phyloP scores from a whole-genome alignment of 2,113 vertebrate species.

The Paradoxurus hermaphroditus region DNA sequence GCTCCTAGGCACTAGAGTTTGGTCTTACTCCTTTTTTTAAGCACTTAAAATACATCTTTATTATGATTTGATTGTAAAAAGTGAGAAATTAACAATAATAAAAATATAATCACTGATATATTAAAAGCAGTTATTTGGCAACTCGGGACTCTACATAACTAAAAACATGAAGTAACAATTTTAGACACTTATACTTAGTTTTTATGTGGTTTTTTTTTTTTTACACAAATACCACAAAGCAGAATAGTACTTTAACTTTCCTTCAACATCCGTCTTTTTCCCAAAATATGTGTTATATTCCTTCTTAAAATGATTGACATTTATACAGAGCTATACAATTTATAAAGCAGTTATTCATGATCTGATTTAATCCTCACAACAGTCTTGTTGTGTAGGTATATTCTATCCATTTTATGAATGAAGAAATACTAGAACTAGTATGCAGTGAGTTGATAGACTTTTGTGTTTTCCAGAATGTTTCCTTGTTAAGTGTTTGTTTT shows the following conservation, averaged over 20 bases:
- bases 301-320: neutral
- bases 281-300: neutral
- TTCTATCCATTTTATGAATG: neutral
- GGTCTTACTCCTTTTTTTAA: neutral
- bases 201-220: neutral
- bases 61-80: neutral
- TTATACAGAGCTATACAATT: neutral
- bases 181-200: neutral
- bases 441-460: neutral
- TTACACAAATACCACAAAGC: neutral
- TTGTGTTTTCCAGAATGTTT: neutral
- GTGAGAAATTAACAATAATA: neutral
- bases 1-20: neutral
- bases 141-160: neutral
- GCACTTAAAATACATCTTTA: neutral
- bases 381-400: neutral
- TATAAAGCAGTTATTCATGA: neutral
- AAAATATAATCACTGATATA: neutral
- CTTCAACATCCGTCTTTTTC: neutral
- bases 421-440: neutral
- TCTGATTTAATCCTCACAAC: neutral
- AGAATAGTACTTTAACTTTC: neutral
- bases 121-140: neutral
- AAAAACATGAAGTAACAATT: neutral
- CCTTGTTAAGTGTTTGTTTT: neutral